Evolutionary conservation across 37 sponge, comb jelly and placozoan genomes (phyloP), one percentile per base, ranked within the genome.

Genomic region (Agelas oroides): DNA sequence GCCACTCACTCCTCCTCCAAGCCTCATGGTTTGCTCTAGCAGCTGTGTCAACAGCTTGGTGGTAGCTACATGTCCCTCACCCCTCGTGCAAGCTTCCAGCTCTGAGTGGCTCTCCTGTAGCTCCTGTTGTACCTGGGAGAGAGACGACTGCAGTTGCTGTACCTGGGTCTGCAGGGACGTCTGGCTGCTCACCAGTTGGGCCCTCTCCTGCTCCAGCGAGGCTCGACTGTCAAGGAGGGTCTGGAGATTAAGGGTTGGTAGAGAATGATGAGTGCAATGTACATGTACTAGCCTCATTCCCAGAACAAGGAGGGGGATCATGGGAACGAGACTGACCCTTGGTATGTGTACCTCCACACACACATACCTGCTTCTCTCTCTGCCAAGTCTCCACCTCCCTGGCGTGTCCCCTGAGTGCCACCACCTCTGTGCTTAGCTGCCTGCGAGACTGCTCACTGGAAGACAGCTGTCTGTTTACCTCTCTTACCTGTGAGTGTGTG

Each of bases 401-500:
- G 1, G 19, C 39, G 12, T 69, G 59, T 1, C 38, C 46, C 39
- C 27, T 61, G 30, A 79, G 64, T 40, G 23, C 75, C 52, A 46
- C 73, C 57, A 81, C 28, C 38, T 73, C 77, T 0, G 59, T 36
- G 24, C 59, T 69, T 31, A 80, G 75, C 30, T 40, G 57, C 38
- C 35, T 25, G 15, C 67, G 36, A 35, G 36, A 55, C 70, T 80
- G 71, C 75, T 81, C 67, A 31, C 61, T 68, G 33, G 73, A 37
- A 17, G 55, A 32, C 60, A 85, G 78, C 78, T 76, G 69, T 17
- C 59, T 74, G 32, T 82, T 81, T 41, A 82, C 27, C 78, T 89
- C 89, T 21, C 78, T 27, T 15, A 82, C 14, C 59, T 76, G 69
- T 18, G 52, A 17, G 15, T 85, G 71, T 3, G 8, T 46, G 46